A percentile compares a stretch with the other conserved stretches of the same genome.
Evolutionary conservation across 2,797 vertebrate genomes (phyloP).

Genomic region (Sitta carolinensis): DNA sequence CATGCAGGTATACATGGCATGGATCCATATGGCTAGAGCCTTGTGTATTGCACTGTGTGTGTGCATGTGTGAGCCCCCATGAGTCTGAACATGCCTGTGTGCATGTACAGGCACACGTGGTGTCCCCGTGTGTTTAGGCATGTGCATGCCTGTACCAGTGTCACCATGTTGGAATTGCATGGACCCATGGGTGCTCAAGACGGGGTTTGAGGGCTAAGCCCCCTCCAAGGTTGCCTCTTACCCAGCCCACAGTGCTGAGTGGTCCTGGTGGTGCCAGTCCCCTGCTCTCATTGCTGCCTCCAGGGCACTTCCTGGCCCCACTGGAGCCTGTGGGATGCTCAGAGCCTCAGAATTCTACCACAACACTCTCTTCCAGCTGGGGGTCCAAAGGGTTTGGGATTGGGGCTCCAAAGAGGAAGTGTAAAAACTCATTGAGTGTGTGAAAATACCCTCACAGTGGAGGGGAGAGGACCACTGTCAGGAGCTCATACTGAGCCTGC

Average conservation of each 20-base stretch:
- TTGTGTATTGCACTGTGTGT: neutral
- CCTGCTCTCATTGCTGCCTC: fast-evolving
- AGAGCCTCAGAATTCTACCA: fast-evolving
- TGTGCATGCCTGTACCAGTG: fast-evolving
- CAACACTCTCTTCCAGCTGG: fast-evolving
- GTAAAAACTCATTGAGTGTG: neutral
- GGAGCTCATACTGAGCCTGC: neutral
- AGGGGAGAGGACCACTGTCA: fast-evolving
- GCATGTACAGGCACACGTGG: fast-evolving
- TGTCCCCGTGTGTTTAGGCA: neutral
- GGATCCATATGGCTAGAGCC: neutral
- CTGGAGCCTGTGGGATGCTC: neutral
- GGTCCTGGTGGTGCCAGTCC: neutral
- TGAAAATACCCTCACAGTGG: neutral
- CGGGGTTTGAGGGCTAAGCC: neutral
- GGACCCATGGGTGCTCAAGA: neutral
- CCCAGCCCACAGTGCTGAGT: neutral
- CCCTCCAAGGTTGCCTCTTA: fast-evolving
- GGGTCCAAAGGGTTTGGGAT: neutral
- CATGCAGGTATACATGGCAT: fast-evolving
- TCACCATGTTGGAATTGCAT: fast-evolving
- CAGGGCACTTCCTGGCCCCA: neutral
- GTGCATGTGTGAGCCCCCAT: fast-evolving
- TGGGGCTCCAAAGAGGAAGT: neutral
- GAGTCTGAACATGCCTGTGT: fast-evolving